Evolutionary conservation across 2,888 invertebrate species (phyloP).

Genomic region (Lepidocyrtinus sp.): DNA sequence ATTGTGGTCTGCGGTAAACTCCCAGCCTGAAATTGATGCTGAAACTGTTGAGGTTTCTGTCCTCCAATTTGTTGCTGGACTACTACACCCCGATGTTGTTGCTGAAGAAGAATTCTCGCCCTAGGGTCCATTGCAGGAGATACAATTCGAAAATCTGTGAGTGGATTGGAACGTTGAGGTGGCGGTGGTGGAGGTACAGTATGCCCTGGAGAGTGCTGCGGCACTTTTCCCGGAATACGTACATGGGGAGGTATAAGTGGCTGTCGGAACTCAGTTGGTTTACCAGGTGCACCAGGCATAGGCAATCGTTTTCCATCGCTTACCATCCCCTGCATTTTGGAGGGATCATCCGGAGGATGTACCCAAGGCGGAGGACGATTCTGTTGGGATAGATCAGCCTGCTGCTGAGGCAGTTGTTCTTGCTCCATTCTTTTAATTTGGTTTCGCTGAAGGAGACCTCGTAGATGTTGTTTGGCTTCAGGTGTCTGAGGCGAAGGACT

Average conservation of each 20-base stretch:
- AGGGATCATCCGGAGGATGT: conserved; percentile 44
- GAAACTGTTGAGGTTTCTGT: conserved; percentile 30
- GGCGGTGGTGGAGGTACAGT: conserved; percentile 10
- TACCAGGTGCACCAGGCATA: conserved; percentile 22
- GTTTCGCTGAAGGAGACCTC: conserved; percentile 86
- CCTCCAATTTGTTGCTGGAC: conserved; percentile 68
- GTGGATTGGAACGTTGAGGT: conserved; percentile 11
- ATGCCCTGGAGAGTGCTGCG: conserved; percentile 36
- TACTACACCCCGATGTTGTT: conserved; percentile 69
- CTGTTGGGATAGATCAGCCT: conserved; percentile 67
- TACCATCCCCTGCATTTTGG: conserved; percentile 35
- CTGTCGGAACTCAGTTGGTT: conserved; percentile 64
- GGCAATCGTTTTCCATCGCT: conserved; percentile 44
- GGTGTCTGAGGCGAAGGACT: conserved; percentile 70
- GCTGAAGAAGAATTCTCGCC: conserved; percentile 66
- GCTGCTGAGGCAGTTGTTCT: conserved; percentile 70
- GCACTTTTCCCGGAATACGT: conserved; percentile 51
- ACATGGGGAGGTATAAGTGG: conserved; percentile 66
- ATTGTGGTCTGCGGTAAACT: conserved; percentile 61
- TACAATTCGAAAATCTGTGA: conserved; percentile 41
- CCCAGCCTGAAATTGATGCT: conserved; percentile 31
- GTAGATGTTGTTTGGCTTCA: conserved; percentile 81
- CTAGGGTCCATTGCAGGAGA: conserved; percentile 48
- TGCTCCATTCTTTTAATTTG: conserved; percentile 78
- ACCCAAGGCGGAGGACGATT: conserved; percentile 54